These are phyloP conservation scores for Trichogramma dendrolimi DNA, from an alignment of 2,888 invertebrate species.

Conservation along the genomic window DNA sequence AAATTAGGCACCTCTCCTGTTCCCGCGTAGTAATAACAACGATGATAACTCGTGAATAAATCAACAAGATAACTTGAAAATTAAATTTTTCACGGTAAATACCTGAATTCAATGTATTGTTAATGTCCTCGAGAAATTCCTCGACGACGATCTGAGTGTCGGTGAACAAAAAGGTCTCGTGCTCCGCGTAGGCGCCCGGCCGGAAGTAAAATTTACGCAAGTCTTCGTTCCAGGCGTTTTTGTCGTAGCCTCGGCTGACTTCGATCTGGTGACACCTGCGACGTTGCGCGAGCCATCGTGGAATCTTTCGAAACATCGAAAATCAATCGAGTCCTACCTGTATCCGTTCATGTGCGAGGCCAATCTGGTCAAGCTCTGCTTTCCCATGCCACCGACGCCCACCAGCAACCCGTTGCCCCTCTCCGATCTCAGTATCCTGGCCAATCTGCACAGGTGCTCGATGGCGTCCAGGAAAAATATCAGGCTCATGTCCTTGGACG, in stretches of 20 bases:
- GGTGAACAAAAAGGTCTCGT: constrained; percentile 81
- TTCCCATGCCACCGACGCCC: constrained; percentile 86
- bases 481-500: constrained; percentile 75
- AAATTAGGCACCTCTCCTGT: constrained; percentile 84
- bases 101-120: constrained; percentile 87
- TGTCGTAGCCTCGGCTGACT: constrained; percentile 78
- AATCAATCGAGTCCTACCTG: constrained; percentile 54
- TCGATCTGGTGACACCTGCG: constrained; percentile 83
- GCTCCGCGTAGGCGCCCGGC: constrained; percentile 70
- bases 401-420: constrained; percentile 85
- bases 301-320: not conserved
- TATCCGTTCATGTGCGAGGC: constrained; percentile 83
- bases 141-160: constrained; percentile 88
- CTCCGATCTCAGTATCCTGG: constrained; percentile 78
- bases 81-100: constrained; percentile 10
- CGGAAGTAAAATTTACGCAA: constrained; percentile 72
- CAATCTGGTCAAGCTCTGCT: constrained; percentile 80
- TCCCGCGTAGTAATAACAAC: constrained; percentile 17
- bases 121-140: constrained; percentile 87
- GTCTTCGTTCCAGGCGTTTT: constrained; percentile 79
- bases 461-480: constrained; percentile 87
- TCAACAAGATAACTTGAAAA: not conserved
- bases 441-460: constrained; percentile 81
- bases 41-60: not conserved
- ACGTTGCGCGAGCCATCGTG: not conserved